A percentile compares a stretch with the other conserved stretches of the same genome.
Conservation (phyloP, 2,888 invertebrate genomes). For the Mantis religiosa region DNA sequence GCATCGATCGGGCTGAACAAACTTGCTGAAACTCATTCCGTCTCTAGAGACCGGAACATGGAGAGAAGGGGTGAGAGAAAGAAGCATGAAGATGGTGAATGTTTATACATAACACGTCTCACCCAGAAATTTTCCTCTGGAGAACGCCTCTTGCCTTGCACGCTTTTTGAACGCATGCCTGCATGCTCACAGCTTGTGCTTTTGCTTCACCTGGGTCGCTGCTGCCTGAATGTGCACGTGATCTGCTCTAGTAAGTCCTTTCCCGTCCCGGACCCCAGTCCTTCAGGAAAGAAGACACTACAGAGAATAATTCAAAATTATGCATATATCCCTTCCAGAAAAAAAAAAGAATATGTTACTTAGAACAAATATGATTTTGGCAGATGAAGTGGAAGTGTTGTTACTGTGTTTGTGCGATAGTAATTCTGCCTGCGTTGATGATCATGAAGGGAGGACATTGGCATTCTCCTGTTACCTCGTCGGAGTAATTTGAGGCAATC, state of each 20-base stretch:
- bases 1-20: background rate
- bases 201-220: background rate
- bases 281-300: background rate
- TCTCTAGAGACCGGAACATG: background rate
- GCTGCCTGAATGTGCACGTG: background rate
- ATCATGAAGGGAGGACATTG: background rate
- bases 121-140: background rate
- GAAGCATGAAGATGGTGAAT: background rate
- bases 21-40: background rate
- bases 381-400: background rate
- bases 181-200: background rate
- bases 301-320: background rate
- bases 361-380: no score
- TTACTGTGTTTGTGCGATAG: background rate
- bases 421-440: background rate
- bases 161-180: background rate
- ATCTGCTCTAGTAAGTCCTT: background rate
- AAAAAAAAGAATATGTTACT: no score
- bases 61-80: background rate
- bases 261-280: background rate
- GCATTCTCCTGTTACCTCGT: background rate
- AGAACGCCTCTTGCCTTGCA: background rate
- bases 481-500: background rate
- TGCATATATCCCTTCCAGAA: no score
- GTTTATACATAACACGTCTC: background rate